Conservation (phyloP, 2,888 invertebrate species). For the Trichogramma dendrolimi region DNA sequence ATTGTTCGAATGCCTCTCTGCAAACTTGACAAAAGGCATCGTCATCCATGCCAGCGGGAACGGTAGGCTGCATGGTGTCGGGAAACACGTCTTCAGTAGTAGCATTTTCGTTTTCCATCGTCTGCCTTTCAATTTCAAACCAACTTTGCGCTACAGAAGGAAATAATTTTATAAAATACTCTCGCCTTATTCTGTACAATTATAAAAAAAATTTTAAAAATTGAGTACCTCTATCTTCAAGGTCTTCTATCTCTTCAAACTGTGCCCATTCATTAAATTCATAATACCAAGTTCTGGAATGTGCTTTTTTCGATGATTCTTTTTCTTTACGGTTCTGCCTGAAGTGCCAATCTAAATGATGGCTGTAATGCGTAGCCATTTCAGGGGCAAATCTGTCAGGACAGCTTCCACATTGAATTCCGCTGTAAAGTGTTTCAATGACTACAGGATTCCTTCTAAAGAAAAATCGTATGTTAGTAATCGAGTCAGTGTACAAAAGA, state of each 20-base stretch:
- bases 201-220: constrained; percentile 11
- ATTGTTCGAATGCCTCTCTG: constrained; percentile 25
- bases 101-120: constrained; percentile 56
- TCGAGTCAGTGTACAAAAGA: not conserved
- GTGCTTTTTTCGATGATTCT: constrained; percentile 77
- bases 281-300: constrained; percentile 86
- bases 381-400: constrained; percentile 90
- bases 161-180: not conserved
- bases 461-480: constrained; percentile 20
- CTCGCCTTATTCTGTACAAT: constrained; percentile 65
- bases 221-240: constrained; percentile 74
- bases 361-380: constrained; percentile 83
- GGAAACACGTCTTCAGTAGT: constrained; percentile 58
- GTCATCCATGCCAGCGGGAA: constrained; percentile 22
- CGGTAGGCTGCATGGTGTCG: constrained; percentile 53
- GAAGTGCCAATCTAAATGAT: constrained; percentile 99
- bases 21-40: constrained; percentile 27
- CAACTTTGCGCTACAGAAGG: constrained; percentile 71
- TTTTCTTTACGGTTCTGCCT: constrained; percentile 85
- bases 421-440: constrained; percentile 71
- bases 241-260: constrained; percentile 88
- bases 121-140: constrained; percentile 71
- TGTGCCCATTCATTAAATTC: constrained; percentile 87
- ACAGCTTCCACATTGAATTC: constrained; percentile 95
- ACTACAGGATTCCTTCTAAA: constrained; percentile 69